Evolutionary conservation across 2,113 vertebrate species (phyloP).

Genomic region (Myotis yumanensis): DNA sequence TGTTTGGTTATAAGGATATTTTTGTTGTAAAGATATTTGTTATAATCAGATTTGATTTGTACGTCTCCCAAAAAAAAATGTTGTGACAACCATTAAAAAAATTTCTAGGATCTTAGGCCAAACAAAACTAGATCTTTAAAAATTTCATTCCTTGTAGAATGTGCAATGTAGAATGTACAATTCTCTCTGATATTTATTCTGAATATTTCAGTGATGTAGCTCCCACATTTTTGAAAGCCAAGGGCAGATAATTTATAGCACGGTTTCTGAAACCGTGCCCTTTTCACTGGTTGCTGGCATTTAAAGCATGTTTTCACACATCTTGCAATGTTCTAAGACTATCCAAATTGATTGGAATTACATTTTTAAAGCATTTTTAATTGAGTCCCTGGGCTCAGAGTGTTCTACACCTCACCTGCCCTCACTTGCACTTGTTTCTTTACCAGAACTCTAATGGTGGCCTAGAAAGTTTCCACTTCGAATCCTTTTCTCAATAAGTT

Average conservation of each 20-base stretch:
- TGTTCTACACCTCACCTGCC: conserved; percentile 6
- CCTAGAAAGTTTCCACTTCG: conserved; percentile 13
- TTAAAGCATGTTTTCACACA: conserved; percentile 71
- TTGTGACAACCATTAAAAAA: conserved; percentile 54
- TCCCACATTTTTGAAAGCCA: conserved; percentile 50
- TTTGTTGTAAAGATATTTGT: conserved; percentile 45
- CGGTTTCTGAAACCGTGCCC: conserved; percentile 65
- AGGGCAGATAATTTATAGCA: conserved; percentile 69
- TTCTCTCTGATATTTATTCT: conserved; percentile 69
- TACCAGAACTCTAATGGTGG: not conserved
- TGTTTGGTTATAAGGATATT: conserved; percentile 31
- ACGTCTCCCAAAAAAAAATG: conserved; percentile 60
- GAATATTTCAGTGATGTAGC: conserved; percentile 52
- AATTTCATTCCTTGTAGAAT: conserved; percentile 22
- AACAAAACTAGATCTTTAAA: conserved; percentile 58
- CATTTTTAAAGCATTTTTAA: conserved; percentile 69
- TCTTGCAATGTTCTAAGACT: conserved; percentile 59
- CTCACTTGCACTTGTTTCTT: conserved; percentile 35
- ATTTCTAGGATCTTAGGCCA: conserved; percentile 36
- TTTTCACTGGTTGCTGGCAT: conserved; percentile 73
- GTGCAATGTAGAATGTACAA: conserved; percentile 34
- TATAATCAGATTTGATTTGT: conserved; percentile 49
- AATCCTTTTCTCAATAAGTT: not conserved
- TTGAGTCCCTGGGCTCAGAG: conserved; percentile 18
- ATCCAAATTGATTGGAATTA: conserved; percentile 59